Conservation (phyloP, 1,140 invertebrate species). For the Bombus confusus region DNA sequence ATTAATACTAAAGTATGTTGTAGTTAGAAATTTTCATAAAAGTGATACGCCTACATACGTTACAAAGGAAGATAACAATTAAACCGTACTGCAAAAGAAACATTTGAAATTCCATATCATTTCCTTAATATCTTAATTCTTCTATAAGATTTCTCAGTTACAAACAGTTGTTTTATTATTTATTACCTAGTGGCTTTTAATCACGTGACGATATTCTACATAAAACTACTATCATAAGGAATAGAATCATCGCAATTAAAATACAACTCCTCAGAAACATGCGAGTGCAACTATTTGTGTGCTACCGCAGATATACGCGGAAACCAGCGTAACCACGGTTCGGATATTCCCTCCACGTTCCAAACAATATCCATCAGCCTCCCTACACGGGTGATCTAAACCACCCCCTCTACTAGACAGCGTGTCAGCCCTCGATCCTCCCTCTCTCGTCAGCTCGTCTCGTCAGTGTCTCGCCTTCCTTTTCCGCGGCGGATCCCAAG, state of each 20-base stretch:
- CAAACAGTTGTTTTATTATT: no score
- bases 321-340: neutral
- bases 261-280: neutral
- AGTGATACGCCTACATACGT: neutral
- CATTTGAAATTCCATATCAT: no score
- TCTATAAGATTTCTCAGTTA: no score
- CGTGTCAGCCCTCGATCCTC: neutral
- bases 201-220: no score
- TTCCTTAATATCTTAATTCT: no score
- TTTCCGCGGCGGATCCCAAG: conserved; percentile 44
- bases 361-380: neutral
- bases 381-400: neutral
- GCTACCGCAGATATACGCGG: neutral
- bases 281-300: neutral
- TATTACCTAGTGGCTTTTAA: no score
- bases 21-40: neutral
- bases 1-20: neutral
- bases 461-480: conserved; percentile 51
- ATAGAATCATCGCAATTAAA: neutral
- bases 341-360: neutral
- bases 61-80: no score
- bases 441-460: conserved; percentile 28
- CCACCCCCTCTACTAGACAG: no score
- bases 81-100: no score
- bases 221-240: no score